A percentile compares a stretch with the other conserved stretches of the same genome.
Evolutionary conservation across 1,140 invertebrate species (phyloP).

Genomic region (Maconellicoccus hirsutus): DNA sequence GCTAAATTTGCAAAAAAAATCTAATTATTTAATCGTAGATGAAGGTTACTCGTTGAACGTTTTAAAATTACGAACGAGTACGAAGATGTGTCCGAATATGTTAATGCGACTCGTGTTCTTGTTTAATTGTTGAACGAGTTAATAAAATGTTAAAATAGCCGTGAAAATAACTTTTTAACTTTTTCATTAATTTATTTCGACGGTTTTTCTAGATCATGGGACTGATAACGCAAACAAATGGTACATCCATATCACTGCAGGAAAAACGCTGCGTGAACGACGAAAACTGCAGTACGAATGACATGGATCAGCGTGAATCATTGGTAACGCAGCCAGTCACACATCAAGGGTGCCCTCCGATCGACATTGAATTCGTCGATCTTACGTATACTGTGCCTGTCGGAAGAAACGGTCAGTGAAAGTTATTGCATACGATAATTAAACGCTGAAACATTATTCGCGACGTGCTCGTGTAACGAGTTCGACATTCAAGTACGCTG

Average conservation of each 20-base stretch:
- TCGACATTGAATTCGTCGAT: constrained; percentile 76
- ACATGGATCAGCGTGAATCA: background rate
- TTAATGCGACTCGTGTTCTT: no score
- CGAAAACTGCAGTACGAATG: background rate
- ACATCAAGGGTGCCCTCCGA: constrained; percentile 44
- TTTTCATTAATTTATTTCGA: no score
- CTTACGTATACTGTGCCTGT: constrained; percentile 75
- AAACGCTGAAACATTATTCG: background rate
- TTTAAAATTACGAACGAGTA: no score
- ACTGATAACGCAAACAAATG: background rate
- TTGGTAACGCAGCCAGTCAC: background rate
- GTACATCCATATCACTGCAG: background rate
- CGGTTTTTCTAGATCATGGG: background rate
- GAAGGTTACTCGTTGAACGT: no score
- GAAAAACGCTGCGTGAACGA: background rate
- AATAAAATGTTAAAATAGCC: no score
- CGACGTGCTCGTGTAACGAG: background rate
- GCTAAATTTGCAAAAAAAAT: no score
- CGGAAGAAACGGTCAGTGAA: constrained; percentile 42
- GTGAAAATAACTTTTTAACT: no score
- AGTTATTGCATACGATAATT: constrained; percentile 9
- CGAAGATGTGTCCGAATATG: no score
- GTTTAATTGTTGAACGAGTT: no score
- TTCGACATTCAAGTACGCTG: background rate
- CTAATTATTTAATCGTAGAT: no score